phyloP scores from a whole-genome alignment of 2,888 invertebrate species.

The Alloscopus bannaensis region DNA sequence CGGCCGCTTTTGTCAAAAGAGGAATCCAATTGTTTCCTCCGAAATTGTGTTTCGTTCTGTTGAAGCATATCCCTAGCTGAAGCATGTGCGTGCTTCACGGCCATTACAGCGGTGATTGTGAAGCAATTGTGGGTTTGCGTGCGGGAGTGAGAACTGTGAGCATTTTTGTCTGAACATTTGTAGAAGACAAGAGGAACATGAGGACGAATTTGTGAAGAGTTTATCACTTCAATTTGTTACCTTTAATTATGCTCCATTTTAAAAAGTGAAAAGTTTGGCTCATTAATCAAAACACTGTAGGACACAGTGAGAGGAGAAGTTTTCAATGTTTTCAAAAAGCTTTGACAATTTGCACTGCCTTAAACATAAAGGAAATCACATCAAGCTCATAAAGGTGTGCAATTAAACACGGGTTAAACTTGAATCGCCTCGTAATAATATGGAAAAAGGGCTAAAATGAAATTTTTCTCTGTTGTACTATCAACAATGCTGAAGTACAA shows the following conservation, averaged over 20 bases:
- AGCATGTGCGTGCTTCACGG: constrained; percentile 63
- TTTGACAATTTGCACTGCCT: too few relatives aligned
- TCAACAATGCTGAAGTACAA: too few relatives aligned
- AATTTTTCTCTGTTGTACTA: too few relatives aligned
- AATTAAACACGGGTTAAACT: too few relatives aligned
- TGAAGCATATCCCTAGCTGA: constrained; percentile 23
- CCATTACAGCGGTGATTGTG: constrained; percentile 47
- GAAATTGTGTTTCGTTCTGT: constrained; percentile 23
- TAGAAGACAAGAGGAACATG: constrained; percentile 20
- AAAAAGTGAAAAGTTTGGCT: constrained; percentile 48
- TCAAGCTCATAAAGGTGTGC: too few relatives aligned
- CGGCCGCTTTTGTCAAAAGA: constrained; percentile 3
- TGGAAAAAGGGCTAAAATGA: too few relatives aligned
- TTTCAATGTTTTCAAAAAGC: neutral
- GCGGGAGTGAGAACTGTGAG: neutral
- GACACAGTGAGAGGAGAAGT: too few relatives aligned
- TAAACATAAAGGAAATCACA: too few relatives aligned
- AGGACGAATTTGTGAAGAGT: too few relatives aligned
- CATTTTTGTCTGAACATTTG: neutral
- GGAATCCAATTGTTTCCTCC: constrained; percentile 39
- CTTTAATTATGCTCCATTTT: constrained; percentile 55
- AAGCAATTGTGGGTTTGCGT: neutral
- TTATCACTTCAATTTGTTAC: constrained; percentile 57
- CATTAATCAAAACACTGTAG: constrained; percentile 58
- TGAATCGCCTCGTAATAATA: too few relatives aligned